These are phyloP conservation scores for Sitta carolinensis DNA, from an alignment of 2,797 vertebrate genomes.

Conservation along the genomic window DNA sequence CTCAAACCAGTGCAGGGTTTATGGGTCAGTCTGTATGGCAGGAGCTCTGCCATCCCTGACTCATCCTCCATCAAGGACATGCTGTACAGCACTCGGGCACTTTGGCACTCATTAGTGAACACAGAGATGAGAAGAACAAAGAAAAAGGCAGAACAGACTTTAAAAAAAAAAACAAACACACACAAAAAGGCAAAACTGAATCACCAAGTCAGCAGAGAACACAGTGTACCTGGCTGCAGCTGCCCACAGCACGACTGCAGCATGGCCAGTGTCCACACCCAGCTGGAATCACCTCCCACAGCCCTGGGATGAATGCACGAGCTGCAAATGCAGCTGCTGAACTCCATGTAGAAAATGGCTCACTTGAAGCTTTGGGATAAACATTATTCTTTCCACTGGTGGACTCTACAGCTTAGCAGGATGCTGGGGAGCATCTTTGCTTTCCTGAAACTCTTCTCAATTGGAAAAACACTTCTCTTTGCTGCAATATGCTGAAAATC, in stretches of 20 bases:
- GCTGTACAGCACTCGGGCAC: not conserved
- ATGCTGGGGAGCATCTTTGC: constrained; percentile 19
- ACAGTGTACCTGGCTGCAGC: not conserved
- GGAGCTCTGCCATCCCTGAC: not conserved
- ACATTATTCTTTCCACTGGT: not conserved
- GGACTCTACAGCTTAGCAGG: not conserved
- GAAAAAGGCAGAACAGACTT: not conserved
- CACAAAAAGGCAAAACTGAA: not conserved
- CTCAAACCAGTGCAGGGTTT: not conserved
- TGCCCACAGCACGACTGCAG: not conserved
- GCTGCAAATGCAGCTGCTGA: not conserved
- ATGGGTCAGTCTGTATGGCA: not conserved
- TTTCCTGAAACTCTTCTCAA: constrained; percentile 5
- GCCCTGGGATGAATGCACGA: rapidly evolving
- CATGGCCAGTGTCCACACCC: not conserved
- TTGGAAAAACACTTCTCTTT: not conserved
- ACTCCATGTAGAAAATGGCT: rapidly evolving
- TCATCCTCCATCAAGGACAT: not conserved
- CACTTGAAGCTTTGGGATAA: not conserved
- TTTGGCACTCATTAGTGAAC: not conserved
- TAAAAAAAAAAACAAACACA: no score
- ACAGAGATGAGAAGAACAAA: not conserved
- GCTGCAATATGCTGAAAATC: not conserved
- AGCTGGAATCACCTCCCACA: not conserved
- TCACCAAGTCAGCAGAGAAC: not conserved